Evolutionary conservation across 1,140 invertebrate genomes (phyloP), one percentile per base, ranked within the genome.

Genomic region (Cydia amplana): DNA sequence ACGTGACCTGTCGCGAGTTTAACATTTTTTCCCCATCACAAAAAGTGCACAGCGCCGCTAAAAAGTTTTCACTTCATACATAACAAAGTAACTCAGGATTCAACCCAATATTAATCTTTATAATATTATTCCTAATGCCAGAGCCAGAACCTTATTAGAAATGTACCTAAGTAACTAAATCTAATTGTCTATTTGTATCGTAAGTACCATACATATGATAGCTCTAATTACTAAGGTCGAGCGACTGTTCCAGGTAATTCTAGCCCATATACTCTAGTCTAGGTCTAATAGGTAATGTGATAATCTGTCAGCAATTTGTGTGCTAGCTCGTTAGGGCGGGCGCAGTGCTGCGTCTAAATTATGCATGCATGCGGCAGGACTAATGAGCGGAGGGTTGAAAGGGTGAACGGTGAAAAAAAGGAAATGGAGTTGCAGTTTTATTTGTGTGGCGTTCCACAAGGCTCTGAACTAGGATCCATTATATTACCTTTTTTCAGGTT

Each of bases 221-320:
- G 36, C 36, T 40, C 9, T 40, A 49, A 49, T 49, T 49, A 49
- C 46, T 49, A 49, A 16, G 46, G 46, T 16, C 46, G 46, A 49
- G 12, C 14, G 46, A 16, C 46, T 49, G 16, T 49, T 16, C 16
- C 16, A 49, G 46, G 12, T 49, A 49, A 49, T 49, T 49, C 36
- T 40, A 40, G 36, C 36, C 36, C 36, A 40, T 40, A 40, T 0
- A 10, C 0, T 10, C 36, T n/a, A n/a, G n/a, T 40, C 36, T 10
- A 40, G 36, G 9, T 67, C 64, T 67, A 67, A 67, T 67, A 32
- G 64, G 64, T 67, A 67, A 67, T 67, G 64, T 36, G 64, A 67
- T 67, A 67, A 67, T 67, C 64, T 67, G 64, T 67, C 64, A 67
- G 64, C 64, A 67, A 67, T 67, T 67, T 67, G 64, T 18, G 36